Base-by-base conservation (phyloP, 2,888 invertebrate species). In the Selenia dentaria region DNA sequence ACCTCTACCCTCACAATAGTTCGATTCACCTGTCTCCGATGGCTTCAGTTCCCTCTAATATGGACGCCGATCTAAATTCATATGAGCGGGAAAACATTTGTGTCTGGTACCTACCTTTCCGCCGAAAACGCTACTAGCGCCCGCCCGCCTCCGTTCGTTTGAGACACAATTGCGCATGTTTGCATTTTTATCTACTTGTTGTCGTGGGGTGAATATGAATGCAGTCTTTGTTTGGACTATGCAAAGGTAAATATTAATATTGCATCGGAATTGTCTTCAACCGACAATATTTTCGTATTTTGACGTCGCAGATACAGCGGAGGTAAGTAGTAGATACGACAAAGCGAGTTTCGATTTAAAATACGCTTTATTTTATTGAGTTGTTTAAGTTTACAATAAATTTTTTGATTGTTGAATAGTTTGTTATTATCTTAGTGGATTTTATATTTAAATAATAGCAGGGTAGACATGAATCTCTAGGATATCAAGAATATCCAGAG, bases 161-260 rank as follows among this genome's bases (percentile, higher is more conserved):
- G 83, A 82, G 85, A 83, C 83, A 82, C 82, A 85, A 88, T 87
- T 85, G 86, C 75, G 73, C 77, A 70, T 85, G 85, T 89, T 88
- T 86, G 87, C 88, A 87, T 86, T 87, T 88, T 86, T 87, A 87
- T 86, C 75, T 82, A 81, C 79, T 85, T 85, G 81, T 85, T 86
- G 87, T 88, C 83, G 85, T 83, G 84, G 79, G 78, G 74, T 75
- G 84, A 86, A 88, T 87, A 83, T 79, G 80, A 83, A 87, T 87
- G 74, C 79, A 78, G 71, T 71, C 75, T 83, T 82, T 83, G 78
- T 85, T 78, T 81, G 75, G 73, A 79, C 74, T 62, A 65, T 74
- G 74, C 75, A 74, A 70, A 81, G 77, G 80, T 83, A 81, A 83
- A 86, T 83, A 79, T 79, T 79, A 79, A 80, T 77, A 77, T 74